These are phyloP conservation scores for Gryon sp. DNA, from an alignment of 1,140 invertebrate genomes.

Conservation along the genomic window DNA sequence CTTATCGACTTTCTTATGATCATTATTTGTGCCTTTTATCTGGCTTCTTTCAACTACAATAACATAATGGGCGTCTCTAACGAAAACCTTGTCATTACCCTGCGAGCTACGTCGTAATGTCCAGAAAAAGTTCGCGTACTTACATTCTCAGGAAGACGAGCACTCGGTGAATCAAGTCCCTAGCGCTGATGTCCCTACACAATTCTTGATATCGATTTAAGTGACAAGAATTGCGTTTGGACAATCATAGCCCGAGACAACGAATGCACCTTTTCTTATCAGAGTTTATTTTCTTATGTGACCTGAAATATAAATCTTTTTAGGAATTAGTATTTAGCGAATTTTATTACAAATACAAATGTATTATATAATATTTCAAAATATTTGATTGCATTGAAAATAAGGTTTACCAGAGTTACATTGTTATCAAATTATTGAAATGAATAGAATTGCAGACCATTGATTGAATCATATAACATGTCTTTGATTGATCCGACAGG, in stretches of 20 bases:
- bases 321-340: too few species aligned
- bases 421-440: too few species aligned
- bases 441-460: too few species aligned
- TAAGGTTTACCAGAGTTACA: too few species aligned
- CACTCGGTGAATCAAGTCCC: slow-evolving; percentile 71
- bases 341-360: too few species aligned
- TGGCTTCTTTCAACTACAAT: slow-evolving; percentile 58
- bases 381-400: too few species aligned
- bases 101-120: slow-evolving; percentile 41
- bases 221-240: slow-evolving; percentile 81
- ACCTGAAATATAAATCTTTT: too few species aligned
- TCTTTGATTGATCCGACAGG: too few species aligned
- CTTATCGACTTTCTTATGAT: slow-evolving; percentile 53
- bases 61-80: slow-evolving; percentile 52
- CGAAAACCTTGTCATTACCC: slow-evolving; percentile 38
- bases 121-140: slow-evolving; percentile 39
- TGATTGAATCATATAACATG: too few species aligned
- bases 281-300: too few species aligned
- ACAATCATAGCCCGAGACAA: slow-evolving; percentile 80
- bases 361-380: too few species aligned
- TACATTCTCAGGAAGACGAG: slow-evolving; percentile 15
- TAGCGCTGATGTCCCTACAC: slow-evolving; percentile 81
- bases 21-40: slow-evolving; percentile 47
- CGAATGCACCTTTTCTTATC: too few species aligned
- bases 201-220: slow-evolving; percentile 78